Evolutionary conservation across 2,113 vertebrate genomes (phyloP).

Genomic region (Solea solea): DNA sequence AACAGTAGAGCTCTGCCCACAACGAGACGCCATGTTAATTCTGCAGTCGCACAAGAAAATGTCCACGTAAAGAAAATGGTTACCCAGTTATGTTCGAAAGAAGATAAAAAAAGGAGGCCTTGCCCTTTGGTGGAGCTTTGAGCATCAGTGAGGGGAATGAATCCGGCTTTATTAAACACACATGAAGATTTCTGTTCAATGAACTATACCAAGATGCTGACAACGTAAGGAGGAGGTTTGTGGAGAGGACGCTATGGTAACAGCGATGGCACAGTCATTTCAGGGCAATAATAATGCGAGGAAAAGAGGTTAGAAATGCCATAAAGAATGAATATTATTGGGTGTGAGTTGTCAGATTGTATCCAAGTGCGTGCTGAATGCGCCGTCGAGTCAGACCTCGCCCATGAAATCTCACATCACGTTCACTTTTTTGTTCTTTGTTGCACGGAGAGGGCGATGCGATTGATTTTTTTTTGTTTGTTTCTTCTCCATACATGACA

Average conservation of each 20-base stretch:
- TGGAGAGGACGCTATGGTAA: background rate
- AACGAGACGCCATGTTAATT: background rate
- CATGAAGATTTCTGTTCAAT: conserved; percentile 6
- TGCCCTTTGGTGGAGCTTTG: background rate
- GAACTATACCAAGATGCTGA: background rate
- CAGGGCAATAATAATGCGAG: background rate
- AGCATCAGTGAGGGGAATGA: background rate
- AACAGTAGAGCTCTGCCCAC: too few relatives aligned
- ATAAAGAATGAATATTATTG: background rate
- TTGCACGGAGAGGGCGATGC: background rate
- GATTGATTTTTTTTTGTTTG: background rate
- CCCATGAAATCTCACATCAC: background rate
- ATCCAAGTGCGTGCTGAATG: conserved; percentile 4
- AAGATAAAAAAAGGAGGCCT: background rate
- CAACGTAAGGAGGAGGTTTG: background rate
- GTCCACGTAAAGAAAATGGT: background rate
- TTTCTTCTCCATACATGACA: background rate
- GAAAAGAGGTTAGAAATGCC: background rate
- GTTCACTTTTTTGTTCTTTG: background rate
- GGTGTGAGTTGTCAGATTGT: background rate
- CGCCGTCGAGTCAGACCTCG: conserved; percentile 1
- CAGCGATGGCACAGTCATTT: background rate
- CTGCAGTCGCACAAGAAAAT: background rate
- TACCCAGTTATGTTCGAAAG: background rate
- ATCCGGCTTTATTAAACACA: conserved; percentile 10